A percentile compares a stretch with the other conserved stretches of the same genome.
Evolutionary conservation across 2,113 vertebrate genomes (phyloP).

Genomic region (Numenius arquata): DNA sequence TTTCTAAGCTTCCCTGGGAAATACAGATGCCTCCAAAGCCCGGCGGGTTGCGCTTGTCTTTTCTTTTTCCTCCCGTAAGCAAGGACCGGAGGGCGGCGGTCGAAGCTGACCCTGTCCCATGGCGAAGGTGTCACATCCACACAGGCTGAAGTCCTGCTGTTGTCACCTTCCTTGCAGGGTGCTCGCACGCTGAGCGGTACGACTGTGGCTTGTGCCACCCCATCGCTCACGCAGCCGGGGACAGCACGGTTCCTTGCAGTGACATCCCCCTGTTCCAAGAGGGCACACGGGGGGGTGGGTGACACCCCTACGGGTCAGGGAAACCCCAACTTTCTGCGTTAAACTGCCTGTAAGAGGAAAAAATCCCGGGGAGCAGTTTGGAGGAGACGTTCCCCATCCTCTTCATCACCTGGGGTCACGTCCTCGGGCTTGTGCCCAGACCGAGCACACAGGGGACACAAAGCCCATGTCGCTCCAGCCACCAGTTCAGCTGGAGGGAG

Average conservation of each 20-base stretch:
- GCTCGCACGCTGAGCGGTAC: rapidly evolving
- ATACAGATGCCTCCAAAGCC: slow-evolving; percentile 11
- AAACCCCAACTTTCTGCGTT: neutral
- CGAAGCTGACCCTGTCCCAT: rapidly evolving
- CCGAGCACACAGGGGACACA: neutral
- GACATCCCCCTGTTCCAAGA: too few species aligned
- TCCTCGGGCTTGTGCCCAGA: neutral
- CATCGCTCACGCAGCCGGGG: rapidly evolving
- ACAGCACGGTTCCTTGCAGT: rapidly evolving
- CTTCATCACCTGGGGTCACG: neutral
- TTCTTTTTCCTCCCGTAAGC: neutral
- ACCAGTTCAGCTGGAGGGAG: neutral
- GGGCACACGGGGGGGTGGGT: neutral
- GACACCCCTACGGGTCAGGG: neutral
- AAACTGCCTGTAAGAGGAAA: neutral
- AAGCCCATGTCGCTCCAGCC: neutral
- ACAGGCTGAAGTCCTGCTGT: neutral
- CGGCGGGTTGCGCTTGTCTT: neutral
- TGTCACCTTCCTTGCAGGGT: neutral
- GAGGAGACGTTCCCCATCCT: neutral
- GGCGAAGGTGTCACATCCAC: neutral
- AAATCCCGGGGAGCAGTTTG: neutral
- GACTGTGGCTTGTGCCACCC: neutral
- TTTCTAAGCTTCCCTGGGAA: neutral
- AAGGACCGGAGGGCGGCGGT: neutral